phyloP scores from a whole-genome alignment of 2,113 vertebrate genomes.

The Ramphastos sulfuratus region DNA sequence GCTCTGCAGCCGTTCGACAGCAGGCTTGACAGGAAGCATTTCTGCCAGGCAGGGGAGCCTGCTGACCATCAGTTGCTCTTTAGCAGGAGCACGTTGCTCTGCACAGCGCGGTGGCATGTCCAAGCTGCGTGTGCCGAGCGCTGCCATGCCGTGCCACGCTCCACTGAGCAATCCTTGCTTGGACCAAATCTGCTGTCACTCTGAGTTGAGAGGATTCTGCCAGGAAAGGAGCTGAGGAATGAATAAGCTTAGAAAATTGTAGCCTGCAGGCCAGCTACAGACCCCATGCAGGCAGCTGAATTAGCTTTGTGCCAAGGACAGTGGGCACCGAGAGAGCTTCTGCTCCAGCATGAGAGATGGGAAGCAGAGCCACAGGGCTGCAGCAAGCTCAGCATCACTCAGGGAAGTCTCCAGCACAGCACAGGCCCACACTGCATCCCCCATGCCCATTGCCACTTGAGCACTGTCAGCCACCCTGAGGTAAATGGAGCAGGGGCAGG shows the following conservation, averaged over 20 bases:
- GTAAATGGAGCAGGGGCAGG: background rate
- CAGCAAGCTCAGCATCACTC: background rate
- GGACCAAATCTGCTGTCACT: background rate
- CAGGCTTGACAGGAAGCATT: background rate
- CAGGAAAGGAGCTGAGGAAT: background rate
- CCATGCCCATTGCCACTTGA: background rate
- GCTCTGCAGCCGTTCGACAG: background rate
- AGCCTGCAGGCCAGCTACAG: background rate
- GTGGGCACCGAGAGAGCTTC: background rate
- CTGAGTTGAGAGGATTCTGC: background rate
- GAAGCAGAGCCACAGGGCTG: background rate
- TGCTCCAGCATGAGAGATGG: background rate
- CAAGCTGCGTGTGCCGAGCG: background rate
- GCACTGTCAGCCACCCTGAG: background rate
- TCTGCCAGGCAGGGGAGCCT: background rate
- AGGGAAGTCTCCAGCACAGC: background rate
- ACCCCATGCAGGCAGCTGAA: background rate
- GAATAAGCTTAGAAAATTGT: background rate
- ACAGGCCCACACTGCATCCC: background rate
- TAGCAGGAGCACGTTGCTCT: background rate
- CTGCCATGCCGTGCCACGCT: background rate
- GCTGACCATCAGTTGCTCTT: background rate
- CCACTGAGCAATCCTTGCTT: background rate
- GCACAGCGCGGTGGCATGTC: background rate
- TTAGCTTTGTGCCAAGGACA: background rate